Conservation (phyloP, 2,113 vertebrate species). For the Grammomys surdaster region DNA sequence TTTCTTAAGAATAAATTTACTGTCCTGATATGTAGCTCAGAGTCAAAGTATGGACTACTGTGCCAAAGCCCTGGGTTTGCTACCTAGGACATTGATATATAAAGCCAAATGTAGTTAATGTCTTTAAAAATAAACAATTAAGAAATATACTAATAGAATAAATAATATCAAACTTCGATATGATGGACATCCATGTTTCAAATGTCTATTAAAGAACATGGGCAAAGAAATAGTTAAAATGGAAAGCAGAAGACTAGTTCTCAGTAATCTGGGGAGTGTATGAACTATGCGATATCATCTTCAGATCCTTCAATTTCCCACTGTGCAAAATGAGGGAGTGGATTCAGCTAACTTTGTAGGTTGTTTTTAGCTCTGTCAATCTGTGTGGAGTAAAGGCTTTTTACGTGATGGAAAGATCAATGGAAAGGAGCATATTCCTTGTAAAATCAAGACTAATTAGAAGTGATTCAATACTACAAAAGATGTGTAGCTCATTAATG, state of each 20-base stretch:
- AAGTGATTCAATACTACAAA: slow-evolving; percentile 71
- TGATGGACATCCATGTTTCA: slow-evolving; percentile 13
- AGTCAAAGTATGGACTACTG: not conserved
- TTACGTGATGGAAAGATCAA: slow-evolving; percentile 32
- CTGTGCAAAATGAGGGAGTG: not conserved
- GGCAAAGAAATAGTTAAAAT: not conserved
- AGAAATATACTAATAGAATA: not conserved
- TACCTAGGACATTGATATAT: not conserved
- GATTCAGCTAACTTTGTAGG: not conserved
- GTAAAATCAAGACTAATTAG: slow-evolving; percentile 78
- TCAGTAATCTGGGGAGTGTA: not conserved
- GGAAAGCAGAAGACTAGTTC: not conserved
- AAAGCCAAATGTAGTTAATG: not conserved
- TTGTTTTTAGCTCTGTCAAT: not conserved
- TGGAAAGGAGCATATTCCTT: slow-evolving; percentile 61
- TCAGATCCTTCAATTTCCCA: not conserved
- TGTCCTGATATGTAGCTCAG: not conserved
- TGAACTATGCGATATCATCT: not conserved
- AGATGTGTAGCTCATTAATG: slow-evolving; percentile 68
- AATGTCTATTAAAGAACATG: not conserved
- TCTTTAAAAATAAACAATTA: slow-evolving; percentile 24
- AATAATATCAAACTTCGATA: slow-evolving; percentile 40
- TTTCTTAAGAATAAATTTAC: not conserved
- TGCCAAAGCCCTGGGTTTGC: not conserved
- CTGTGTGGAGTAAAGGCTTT: not conserved